Evolutionary conservation across 2,888 invertebrate genomes (phyloP), one percentile per base, ranked within the genome.

Genomic region (Adela reaumurella): DNA sequence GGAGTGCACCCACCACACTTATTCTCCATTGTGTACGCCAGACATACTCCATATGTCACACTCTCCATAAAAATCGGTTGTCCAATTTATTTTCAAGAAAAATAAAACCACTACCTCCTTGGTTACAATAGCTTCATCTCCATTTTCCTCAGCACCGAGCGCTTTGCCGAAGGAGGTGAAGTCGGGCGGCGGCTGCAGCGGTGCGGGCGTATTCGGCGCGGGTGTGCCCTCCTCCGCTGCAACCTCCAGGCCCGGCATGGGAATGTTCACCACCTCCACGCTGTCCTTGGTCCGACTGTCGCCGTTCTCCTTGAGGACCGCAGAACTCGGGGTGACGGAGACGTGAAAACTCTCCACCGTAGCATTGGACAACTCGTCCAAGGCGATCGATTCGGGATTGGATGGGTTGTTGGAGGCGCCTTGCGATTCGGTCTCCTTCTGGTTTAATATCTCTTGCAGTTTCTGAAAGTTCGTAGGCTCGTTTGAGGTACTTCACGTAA

Each of bases 221-320:
- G 35, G 35, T 3, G n/a, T 3, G 11, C 3, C 35, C 17, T 35
- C 60, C 24, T 24, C 6, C n/a, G n/a, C n/a, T n/a, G n/a, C n/a
- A n/a, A n/a, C 35, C 14, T 35, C 11, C 6, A 35, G 35, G 11
- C n/a, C 59, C 35, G 90, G 89, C 68, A 90, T 87, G 19, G 89
- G 89, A 62, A 90, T 90, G 70, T 89, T 87, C 51, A 81, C 76
- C 48, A 86, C 77, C 54, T 88, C 84, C 58, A 85, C 71, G 8
- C 53, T 50, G 2, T 57, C 58, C 41, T 57, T 58, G 18, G 51
- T 52, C 11, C 46, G 45, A 11, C 41, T 43, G 41, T 70, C 70
- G 4, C 79, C 79, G 53, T 80, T 79, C 52, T 79, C 78, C 58
- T 14, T 35, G 24, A n/a, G n/a, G n/a, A n/a, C n/a, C n/a, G n/a